Percentiles rank a stretch among this genome's conserved stretches.
Evolutionary conservation across 2,888 invertebrate genomes (phyloP).

Genomic region (Cantharis nigra): DNA sequence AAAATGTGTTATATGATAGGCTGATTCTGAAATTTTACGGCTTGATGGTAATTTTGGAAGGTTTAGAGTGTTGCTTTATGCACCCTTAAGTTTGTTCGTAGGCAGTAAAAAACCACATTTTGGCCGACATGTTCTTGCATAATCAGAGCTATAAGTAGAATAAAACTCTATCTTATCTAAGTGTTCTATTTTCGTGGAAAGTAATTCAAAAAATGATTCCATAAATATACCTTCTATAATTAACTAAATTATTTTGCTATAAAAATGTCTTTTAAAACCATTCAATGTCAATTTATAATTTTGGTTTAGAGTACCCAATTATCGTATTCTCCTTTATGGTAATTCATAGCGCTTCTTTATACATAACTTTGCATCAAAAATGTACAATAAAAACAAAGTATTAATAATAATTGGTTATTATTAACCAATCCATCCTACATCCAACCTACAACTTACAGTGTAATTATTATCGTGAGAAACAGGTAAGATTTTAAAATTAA

Average conservation of each 20-base stretch:
- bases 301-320: neutral
- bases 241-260: neutral
- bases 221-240: neutral
- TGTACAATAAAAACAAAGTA: neutral
- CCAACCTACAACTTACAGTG: no score
- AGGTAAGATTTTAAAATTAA: neutral
- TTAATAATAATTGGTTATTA: neutral
- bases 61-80: neutral
- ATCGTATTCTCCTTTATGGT: neutral
- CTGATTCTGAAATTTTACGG: neutral
- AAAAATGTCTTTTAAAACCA: neutral
- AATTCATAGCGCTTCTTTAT: neutral
- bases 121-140: neutral
- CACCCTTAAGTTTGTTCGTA: slow-evolving; percentile 1
- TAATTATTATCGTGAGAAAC: no score
- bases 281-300: neutral
- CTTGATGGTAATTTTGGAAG: neutral
- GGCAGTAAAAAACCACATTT: slow-evolving; percentile 3
- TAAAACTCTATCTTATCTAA: neutral
- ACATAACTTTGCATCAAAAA: neutral
- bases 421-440: no score
- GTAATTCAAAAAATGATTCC: neutral
- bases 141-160: neutral
- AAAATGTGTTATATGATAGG: neutral
- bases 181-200: neutral